Evolutionary conservation across 2,888 invertebrate species (phyloP), one percentile per base, ranked within the genome.

Genomic region (Euspilapteryx auroguttella): DNA sequence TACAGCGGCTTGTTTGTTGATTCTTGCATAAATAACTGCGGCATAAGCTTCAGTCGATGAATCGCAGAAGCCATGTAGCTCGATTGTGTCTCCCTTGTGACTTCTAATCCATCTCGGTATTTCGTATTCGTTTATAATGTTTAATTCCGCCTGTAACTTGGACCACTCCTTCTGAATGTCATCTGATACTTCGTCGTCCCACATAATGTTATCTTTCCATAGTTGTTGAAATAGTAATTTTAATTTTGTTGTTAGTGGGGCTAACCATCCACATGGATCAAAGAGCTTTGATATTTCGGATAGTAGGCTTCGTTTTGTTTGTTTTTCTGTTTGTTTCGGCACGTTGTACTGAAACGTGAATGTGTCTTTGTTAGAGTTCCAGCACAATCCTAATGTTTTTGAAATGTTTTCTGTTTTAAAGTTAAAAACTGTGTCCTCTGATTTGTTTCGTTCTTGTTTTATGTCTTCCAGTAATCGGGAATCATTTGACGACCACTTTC

Each of bases 191-290:
- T 17, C 17, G 5, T 17, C 28, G 22, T 28, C 25, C 32, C 32
- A 25, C 7, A 20, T 9, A 26, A 5, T 17, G 17, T 17, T 8
- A 9, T 15, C n/a, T 4, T 10, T 9, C 32, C 32, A 32, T n/a
- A 24, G 23, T 24, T 26, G 11, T 32, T 29, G 32, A 21, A 32
- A 32, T 8, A 32, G 13, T 17, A 32, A n/a, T n/a, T 32, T 32
- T 9, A 14, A 8, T 15, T 32, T 32, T 20, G 25, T 27, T 14
- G 27, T 29, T 6, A 32, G 9, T 2, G 32, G 29, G 3, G 29
- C 14, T n/a, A 32, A 12, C 26, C 26, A 32, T 11, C 32, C 32
- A 1, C 29, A 23, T 5, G 32, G 31, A 13, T 32, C 31, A 17
- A 21, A 32, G 21, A 30, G 23, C 23, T 26, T 30, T 17, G 23